Base-by-base conservation (phyloP, 2,797 vertebrate genomes). In the Darevskia mixta region DNA sequence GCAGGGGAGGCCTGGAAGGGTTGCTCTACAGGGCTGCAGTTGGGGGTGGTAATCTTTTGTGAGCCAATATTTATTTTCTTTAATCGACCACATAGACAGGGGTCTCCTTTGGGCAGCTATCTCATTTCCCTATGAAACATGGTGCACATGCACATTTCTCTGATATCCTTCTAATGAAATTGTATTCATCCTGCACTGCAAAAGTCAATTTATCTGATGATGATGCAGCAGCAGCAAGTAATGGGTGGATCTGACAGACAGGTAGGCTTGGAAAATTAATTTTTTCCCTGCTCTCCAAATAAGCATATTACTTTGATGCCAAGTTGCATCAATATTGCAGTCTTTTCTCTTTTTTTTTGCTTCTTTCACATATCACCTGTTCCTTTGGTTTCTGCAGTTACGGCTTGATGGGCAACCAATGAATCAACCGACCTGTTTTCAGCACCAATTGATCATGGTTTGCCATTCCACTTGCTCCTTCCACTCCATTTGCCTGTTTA, bases 241-340 rank as follows among this genome's bases (percentile, higher is more conserved):
- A 25, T 72, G 49, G 32, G 45, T 71, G 91, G 89, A 67, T 86
- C 79, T 90, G 86, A 94, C 84, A 87, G 89, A 93, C 91, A 86
- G 61, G 18, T 5, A 85, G 90, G 77, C 87, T 83, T 90, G 87
- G 61, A 93, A 64, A 94, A 93, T 93, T 92, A 86, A 84, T 85
- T 94, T n/a, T 91, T 90, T 78, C 87, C 88, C 78, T 81, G 43
- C 84, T 86, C 87, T 89, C 91, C 87, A 86, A 85, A 91, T 75
- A 23, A 92, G 78, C 69, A 89, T 82, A 92, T 94, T 91, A 93
- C 87, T 84, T 87, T 80, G 83, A 92, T 86, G 91, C 91, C 94
- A 93, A 72, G 49, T 85, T 87, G 85, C 93, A 95, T 94, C 94
- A 92, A 89, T 85, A 92, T 87, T 15, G 10, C 82, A 85, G 45